Percentiles rank a stretch among this genome's conserved stretches.
phyloP scores from a whole-genome alignment of 2,888 invertebrate genomes.

The Eutolmus rufibarbis region DNA sequence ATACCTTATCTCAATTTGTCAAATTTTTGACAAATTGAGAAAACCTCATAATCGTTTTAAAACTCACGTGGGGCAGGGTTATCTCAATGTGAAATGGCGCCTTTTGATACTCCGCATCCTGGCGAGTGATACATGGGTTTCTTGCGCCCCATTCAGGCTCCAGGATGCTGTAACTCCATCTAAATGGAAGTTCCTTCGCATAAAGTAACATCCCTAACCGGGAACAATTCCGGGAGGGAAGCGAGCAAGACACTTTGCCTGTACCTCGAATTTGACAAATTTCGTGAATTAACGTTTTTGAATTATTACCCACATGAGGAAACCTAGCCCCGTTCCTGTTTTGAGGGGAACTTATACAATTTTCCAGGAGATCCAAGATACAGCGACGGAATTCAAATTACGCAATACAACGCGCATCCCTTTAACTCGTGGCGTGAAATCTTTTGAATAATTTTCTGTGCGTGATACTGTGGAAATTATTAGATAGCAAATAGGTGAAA shows the following conservation, averaged over 20 bases:
- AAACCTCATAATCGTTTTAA: neutral
- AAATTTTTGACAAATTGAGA: conserved; percentile 16
- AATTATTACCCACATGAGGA: neutral
- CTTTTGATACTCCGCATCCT: neutral
- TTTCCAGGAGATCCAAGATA: neutral
- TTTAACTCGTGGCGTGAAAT: neutral
- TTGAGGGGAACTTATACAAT: neutral
- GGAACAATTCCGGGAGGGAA: neutral
- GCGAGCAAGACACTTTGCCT: neutral
- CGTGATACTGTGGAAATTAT: neutral
- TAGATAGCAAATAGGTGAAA: neutral
- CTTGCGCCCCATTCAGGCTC: neutral
- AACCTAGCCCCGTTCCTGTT: neutral
- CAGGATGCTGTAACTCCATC: neutral
- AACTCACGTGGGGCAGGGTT: neutral
- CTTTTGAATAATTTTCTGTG: neutral
- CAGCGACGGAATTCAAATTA: neutral
- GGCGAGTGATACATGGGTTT: neutral
- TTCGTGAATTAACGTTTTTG: neutral
- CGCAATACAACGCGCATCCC: neutral
- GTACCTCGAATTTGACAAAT: neutral
- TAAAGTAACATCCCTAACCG: neutral
- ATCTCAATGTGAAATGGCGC: neutral
- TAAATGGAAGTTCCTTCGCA: neutral
- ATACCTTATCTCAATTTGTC: conserved; percentile 2